Evolutionary conservation across 2,888 invertebrate genomes (phyloP), one percentile per base, ranked within the genome.

Genomic region (Cerastoderma edule): DNA sequence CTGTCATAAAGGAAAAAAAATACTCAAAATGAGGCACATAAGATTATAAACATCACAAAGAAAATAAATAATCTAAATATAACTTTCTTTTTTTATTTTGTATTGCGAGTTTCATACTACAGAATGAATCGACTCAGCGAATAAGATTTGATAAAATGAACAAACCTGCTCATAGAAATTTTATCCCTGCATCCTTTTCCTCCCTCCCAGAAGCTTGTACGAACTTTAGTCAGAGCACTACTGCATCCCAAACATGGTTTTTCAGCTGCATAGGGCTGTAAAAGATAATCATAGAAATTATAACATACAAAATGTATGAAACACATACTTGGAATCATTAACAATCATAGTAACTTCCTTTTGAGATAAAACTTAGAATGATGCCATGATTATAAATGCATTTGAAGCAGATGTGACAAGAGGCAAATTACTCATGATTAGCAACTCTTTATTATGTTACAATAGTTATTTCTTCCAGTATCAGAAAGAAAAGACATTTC

Each of bases 181-280:
- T 91, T 92, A 86, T 93, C 92, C 10, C 93, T 85, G 79, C 93
- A 93, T 3, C 93, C 93, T 75, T 89, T 90, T 4, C 93, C 93
- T 28, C 93, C 93, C 85, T 93, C 93, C 93, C 93, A 93, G 85
- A 93, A 92, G 6, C 88, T 68, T 4, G 91, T 89, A 54, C 84
- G 74, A 22, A 86, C 84, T 77, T 90, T 90, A 8, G 92, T 92
- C 82, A 93, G 76, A 48, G 80, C 80, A 48, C 85, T 84, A 24
- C 86, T 78, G 73, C 93, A 93, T 5, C 83, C 83, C 1, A 78
- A 67, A 78, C 93, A 93, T 3, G 92, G 91, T 66, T 88, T 88
- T 32, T 91, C 90, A 28, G 83, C 83, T 3, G 91, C 80, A 83
- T 87, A 93, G 0, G 89, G 85, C 91, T 93, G 85, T 6, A 89